A percentile compares a stretch with the other conserved stretches of the same genome.
Conservation (phyloP, 2,113 vertebrate genomes). For the Esox niger region DNA sequence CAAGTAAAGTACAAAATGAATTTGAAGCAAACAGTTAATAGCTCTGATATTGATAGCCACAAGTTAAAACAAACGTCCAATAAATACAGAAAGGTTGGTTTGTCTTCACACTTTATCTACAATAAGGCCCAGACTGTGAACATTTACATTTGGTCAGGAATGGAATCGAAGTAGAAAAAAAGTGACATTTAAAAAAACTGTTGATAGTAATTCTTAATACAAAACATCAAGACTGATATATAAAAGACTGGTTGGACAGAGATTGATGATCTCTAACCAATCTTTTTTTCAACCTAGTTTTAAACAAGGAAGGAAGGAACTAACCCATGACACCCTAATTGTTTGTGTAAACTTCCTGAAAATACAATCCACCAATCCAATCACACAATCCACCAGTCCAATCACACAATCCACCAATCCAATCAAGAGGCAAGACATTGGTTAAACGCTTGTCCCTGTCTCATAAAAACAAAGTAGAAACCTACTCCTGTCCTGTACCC, state of each 20-base stretch:
- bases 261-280: too few relatives aligned
- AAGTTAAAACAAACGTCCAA: conserved; percentile 62
- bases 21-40: conserved; percentile 36
- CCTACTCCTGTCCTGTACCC: too few relatives aligned
- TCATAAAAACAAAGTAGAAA: neutral
- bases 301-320: neutral
- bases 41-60: conserved; percentile 30
- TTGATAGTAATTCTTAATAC: too few relatives aligned
- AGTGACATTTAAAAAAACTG: neutral
- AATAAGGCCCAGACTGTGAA: conserved; percentile 47
- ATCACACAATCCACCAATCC: conserved; percentile 1
- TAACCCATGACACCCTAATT: neutral
- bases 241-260: too few relatives aligned
- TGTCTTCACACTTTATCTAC: conserved; percentile 62
- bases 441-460: conserved; percentile 21
- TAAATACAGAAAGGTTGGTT: conserved; percentile 68
- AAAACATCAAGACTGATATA: too few relatives aligned
- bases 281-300: neutral
- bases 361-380: conserved; percentile 6
- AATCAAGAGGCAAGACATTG: conserved; percentile 10
- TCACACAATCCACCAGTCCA: conserved; percentile 8
- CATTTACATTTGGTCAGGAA: conserved; percentile 17
- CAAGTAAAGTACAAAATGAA: conserved; percentile 35
- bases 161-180: conserved; percentile 1
- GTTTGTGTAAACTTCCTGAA: neutral